Evolutionary conservation across 2,888 invertebrate species (phyloP), one percentile per base, ranked within the genome.

Genomic region (Mayetiola destructor): DNA sequence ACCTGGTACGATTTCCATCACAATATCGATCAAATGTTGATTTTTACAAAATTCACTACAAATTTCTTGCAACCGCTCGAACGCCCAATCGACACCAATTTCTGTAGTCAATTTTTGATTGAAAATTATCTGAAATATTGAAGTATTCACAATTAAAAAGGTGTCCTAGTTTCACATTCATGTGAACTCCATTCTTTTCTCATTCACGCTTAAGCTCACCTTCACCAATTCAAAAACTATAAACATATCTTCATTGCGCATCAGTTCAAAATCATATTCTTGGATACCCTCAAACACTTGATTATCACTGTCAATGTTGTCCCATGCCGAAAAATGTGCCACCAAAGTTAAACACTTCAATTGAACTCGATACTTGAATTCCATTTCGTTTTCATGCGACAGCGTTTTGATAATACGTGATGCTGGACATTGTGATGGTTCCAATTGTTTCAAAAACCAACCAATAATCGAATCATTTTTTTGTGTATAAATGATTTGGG

Each of bases 1-100:
- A 52, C 70, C 66, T 55, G 70, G 65, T 29, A 70, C 55, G 39
- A 67, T 30, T 10, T 53, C 53, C 3, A 32, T 27, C 1, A 53
- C 32, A 29, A 53, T 9, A 30, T 53, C 53, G 16, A 61, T 53
- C 12, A 30, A 53, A 53, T 63, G 64, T 55, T 68, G 59, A 48
- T 67, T 64, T 10, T 63, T 56, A 57, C 62, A 32, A 9, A 18
- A 20, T n/a, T 18, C 5, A 16, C 1, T 61, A 32, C 68, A 69
- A 20, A 71, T 62, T 1, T 57, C 59, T 57, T 67, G 66, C 1
- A 71, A 53, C 55, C 64, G 64, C 1, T 60, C 60, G 14, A 66
- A 64, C 57, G 69, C 62, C 70, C 71, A 71, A 21, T 56, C 32
- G 2, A 63, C 64, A 10, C 16, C 2, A n/a, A 29, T 18, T 18